A percentile compares a stretch with the other conserved stretches of the same genome.
phyloP scores from a whole-genome alignment of 2,797 vertebrate genomes.

The Ctenosaura bakeri region DNA sequence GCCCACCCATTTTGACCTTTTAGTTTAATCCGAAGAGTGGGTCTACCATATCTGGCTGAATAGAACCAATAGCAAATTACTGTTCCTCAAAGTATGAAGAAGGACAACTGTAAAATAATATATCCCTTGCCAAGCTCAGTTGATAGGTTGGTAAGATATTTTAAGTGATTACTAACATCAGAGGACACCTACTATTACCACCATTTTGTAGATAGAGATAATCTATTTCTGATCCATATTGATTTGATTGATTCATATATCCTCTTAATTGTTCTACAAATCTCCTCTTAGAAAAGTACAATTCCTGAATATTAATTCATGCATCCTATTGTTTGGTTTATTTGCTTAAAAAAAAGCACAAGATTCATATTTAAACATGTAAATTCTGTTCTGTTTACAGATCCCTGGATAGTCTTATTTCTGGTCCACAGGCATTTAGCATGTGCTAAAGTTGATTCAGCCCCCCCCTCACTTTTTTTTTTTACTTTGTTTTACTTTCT shows the following conservation, averaged over 20 bases:
- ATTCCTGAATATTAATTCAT: background rate
- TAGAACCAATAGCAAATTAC: constrained; percentile 47
- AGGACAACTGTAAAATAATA: background rate
- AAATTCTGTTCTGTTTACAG: too few species aligned
- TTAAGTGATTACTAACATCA: background rate
- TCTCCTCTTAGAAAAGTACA: background rate
- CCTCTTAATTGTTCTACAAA: too few species aligned
- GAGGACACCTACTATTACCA: background rate
- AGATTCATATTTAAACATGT: too few species aligned
- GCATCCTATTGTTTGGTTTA: too few species aligned
- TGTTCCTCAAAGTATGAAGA: constrained; percentile 32
- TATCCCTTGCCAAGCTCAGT: background rate
- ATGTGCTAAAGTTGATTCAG: too few species aligned
- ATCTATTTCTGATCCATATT: background rate
- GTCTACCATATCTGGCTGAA: background rate
- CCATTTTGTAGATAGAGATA: background rate
- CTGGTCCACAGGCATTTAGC: too few species aligned
- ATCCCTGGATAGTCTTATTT: too few species aligned
- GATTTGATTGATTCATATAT: background rate
- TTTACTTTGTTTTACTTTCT: too few species aligned
- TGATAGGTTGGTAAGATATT: background rate
- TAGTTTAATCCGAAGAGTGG: constrained; percentile 27
- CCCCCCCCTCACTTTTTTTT: too few species aligned
- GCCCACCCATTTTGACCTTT: background rate
- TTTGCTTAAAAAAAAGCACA: too few species aligned